Evolutionary conservation across 2,113 vertebrate species (phyloP).

Genomic region (Hippopotamus amphibius): DNA sequence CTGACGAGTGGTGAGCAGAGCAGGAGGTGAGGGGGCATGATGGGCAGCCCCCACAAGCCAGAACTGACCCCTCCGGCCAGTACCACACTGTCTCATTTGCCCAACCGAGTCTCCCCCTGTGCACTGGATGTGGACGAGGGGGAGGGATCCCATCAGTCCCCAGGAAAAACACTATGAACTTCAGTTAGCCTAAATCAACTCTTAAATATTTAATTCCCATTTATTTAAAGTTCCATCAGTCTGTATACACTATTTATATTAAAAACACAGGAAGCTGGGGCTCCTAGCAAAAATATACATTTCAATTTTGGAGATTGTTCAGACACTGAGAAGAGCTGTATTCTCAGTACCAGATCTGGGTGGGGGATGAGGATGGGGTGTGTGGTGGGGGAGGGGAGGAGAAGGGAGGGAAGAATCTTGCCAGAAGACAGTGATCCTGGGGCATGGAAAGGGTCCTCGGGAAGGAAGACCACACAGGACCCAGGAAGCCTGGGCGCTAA

Average conservation of each 20-base stretch:
- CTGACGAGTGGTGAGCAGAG: background rate
- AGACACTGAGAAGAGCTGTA: conserved; percentile 66
- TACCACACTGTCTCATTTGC: background rate
- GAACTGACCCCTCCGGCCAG: background rate
- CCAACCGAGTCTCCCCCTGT: background rate
- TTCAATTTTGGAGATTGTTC: conserved; percentile 86
- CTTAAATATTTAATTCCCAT: conserved; percentile 88
- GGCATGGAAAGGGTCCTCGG: background rate
- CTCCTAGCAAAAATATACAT: conserved; percentile 92
- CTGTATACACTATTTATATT: conserved; percentile 88
- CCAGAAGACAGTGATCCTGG: background rate
- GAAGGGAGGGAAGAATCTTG: background rate
- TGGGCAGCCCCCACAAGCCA: background rate
- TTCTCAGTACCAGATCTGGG: conserved; percentile 54
- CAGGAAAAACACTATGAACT: background rate
- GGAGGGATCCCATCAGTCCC: background rate
- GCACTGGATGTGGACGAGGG: background rate
- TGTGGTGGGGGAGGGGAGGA: background rate
- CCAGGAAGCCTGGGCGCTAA: background rate
- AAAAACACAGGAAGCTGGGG: conserved; percentile 88
- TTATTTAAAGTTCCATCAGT: conserved; percentile 89
- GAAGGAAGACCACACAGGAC: background rate
- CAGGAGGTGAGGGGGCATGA: background rate
- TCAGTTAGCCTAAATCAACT: conserved; percentile 38
- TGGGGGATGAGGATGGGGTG: background rate